Evolutionary conservation across 2,888 invertebrate species (phyloP).

Genomic region (Papilio gigon): DNA sequence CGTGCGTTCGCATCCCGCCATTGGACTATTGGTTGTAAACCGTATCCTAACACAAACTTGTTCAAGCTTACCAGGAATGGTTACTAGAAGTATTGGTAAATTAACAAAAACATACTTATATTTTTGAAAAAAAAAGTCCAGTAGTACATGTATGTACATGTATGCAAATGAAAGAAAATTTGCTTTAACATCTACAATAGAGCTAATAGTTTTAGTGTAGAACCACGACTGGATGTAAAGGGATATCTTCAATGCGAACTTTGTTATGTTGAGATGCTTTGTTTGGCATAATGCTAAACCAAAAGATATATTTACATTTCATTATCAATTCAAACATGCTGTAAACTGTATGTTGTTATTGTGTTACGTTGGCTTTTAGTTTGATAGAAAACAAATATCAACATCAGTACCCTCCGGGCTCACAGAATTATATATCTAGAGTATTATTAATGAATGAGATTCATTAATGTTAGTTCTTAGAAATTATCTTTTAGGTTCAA

Average conservation of each 20-base stretch:
- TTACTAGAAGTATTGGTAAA: no score
- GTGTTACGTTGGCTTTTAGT: constrained; percentile 23
- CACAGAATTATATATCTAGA: neutral
- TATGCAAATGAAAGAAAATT: constrained; percentile 4
- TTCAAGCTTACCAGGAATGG: no score
- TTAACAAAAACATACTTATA: no score
- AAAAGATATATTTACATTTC: constrained; percentile 38
- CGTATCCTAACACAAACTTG: no score
- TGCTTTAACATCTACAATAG: constrained; percentile 5
- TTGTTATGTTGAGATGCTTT: constrained; percentile 32
- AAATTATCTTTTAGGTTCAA: neutral
- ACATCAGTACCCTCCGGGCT: constrained; percentile 4
- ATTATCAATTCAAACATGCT: constrained; percentile 37
- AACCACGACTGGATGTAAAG: neutral
- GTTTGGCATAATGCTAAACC: no score
- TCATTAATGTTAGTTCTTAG: neutral
- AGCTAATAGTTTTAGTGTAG: constrained; percentile 2
- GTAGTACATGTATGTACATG: no score
- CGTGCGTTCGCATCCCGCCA: no score
- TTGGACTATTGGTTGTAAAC: no score
- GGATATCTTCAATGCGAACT: constrained; percentile 10
- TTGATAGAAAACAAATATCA: constrained; percentile 15
- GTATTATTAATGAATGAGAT: neutral
- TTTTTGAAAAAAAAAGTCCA: no score
- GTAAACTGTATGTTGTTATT: constrained; percentile 29